Base-by-base conservation (phyloP, 2,113 vertebrate genomes). In the Girardinichthys multiradiatus region DNA sequence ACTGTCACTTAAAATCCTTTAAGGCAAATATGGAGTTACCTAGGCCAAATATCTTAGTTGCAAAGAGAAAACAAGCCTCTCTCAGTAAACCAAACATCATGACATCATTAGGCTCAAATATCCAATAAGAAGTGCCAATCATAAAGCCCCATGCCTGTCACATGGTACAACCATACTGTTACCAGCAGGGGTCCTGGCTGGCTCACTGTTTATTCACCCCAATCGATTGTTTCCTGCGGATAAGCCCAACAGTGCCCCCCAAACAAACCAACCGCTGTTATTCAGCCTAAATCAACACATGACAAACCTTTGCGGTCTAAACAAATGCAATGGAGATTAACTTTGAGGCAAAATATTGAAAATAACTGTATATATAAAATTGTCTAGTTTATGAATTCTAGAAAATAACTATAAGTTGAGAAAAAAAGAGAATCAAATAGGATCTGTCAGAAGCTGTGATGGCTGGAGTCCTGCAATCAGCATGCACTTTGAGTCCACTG, bases 181-280 rank as follows among this genome's bases (percentile, higher is more conserved):
- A 74, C 48, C 83, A 81, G 72, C 71, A 58, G 74, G 85, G 84
- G 70, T 79, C 68, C 81, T 87, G 84, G 82, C 86, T 76, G 74
- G 29, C 81, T 86, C 74, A 33, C 76, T 92, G 87, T 91, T 92
- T 92, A 89, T 92, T 88, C 86, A 85, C 78, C 81, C 81, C 37
- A 31, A 93, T 91, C 87, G 83, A 93, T 91, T 37, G 48, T 60
- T 89, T 88, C 92, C 86, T 74, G 90, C 48, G 69, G 90, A 76
- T 89, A 90, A 90, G 84, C n/a, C 82, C 85, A 86, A 86, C 84
- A 86, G 77, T 31, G 81, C 83, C 68, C 62, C 77, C 79, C 64
- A 79, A 84, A 89, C 87, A 85, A 89, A 87, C 83, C 87, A 71
- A 87, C 89, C 84, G 88, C 83, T 87, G 90, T 78, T 82, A 82